Percentiles rank a stretch among this genome's conserved stretches.
Conservation (phyloP, 2,797 vertebrate species). For the Sebastes itinus region DNA sequence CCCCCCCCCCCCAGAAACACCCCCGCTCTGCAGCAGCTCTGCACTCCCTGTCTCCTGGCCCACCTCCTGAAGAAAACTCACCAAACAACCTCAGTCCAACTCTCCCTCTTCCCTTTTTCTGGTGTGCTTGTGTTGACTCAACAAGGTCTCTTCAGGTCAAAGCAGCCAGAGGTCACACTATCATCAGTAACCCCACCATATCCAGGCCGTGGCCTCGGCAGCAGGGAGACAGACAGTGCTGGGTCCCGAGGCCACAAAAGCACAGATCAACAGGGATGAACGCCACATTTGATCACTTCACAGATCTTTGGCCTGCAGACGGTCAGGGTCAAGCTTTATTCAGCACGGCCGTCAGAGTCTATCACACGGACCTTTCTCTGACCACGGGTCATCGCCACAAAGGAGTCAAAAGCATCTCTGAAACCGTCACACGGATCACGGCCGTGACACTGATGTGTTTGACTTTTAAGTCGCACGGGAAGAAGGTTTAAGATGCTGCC, state of each 20-base stretch:
- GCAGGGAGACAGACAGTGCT: constrained; percentile 14
- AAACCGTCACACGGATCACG: neutral
- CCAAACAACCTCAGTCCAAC: constrained; percentile 68
- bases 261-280: constrained; percentile 65
- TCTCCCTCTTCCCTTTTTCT: constrained; percentile 26
- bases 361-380: constrained; percentile 13
- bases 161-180: constrained; percentile 67
- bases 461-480: constrained; percentile 20
- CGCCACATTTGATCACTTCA: constrained; percentile 71
- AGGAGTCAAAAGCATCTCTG: constrained; percentile 26
- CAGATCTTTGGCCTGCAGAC: constrained; percentile 64
- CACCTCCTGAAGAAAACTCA: constrained; percentile 61
- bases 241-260: constrained; percentile 49
- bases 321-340: constrained; percentile 67
- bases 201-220: constrained; percentile 62
- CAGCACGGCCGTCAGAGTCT: constrained; percentile 30
- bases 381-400: constrained; percentile 17
- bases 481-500: constrained; percentile 16
- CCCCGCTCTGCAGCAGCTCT: constrained; percentile 44
- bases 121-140: constrained; percentile 63
- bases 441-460: constrained; percentile 13
- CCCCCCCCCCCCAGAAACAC: constrained; percentile 32
- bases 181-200: constrained; percentile 57
- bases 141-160: constrained; percentile 63
- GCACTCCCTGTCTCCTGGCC: constrained; percentile 51